A percentile compares a stretch with the other conserved stretches of the same genome.
Evolutionary conservation across 2,113 vertebrate genomes (phyloP).

Genomic region (Perognathus longimembris): DNA sequence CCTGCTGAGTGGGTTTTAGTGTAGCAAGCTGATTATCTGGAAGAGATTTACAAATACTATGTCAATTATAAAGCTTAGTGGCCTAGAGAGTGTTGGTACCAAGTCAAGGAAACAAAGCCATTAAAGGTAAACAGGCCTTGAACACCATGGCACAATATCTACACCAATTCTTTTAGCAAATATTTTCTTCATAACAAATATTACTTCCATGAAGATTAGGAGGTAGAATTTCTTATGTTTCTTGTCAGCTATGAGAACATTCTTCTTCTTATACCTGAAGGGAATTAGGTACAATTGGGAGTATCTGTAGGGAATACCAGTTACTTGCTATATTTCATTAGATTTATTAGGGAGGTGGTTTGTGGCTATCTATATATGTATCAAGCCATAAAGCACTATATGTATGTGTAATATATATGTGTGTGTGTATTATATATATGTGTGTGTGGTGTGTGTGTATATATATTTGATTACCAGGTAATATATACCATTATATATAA

Average conservation of each 20-base stretch:
- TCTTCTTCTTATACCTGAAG: background rate
- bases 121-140: background rate
- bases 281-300: background rate
- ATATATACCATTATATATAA: too few species aligned
- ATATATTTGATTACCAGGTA: too few species aligned
- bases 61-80: conserved; percentile 44
- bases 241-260: background rate
- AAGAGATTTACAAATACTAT: conserved; percentile 61
- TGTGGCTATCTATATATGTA: background rate
- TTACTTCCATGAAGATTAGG: background rate
- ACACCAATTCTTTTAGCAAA: background rate
- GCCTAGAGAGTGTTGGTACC: background rate
- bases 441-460: too few species aligned
- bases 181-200: background rate
- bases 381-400: too few species aligned
- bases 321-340: background rate
- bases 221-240: background rate
- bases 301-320: background rate
- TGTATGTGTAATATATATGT: too few species aligned
- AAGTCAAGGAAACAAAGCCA: conserved; percentile 20
- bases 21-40: background rate
- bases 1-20: conserved; percentile 31
- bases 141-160: background rate
- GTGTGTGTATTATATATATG: too few species aligned
- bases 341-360: background rate